Conservation (phyloP, 2,113 vertebrate species). For the Embiotoca jacksoni region DNA sequence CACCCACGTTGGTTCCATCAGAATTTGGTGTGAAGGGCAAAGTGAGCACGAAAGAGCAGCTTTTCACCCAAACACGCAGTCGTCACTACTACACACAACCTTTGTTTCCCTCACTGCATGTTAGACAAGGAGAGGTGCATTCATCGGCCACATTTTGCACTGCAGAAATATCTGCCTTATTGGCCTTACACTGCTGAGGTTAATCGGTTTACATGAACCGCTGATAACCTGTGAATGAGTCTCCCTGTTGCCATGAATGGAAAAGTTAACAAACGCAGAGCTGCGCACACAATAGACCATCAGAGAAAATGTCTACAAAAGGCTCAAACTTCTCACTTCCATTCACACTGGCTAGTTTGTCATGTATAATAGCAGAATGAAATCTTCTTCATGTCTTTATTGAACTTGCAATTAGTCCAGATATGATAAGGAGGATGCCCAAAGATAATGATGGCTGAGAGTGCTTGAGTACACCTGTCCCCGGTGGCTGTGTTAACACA, state of each 20-base stretch:
- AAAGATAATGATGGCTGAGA: background rate
- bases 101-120: slow-evolving; percentile 39
- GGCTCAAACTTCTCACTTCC: no score
- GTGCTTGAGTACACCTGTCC: background rate
- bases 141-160: slow-evolving; percentile 29
- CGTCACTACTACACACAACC: background rate
- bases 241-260: slow-evolving; percentile 10
- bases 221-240: slow-evolving; percentile 54
- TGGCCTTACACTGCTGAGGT: slow-evolving; percentile 34
- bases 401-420: background rate
- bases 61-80: slow-evolving; percentile 13
- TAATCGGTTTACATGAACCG: slow-evolving; percentile 67
- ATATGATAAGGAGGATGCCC: no score
- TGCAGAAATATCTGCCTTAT: slow-evolving; percentile 17
- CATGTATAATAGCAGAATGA: background rate
- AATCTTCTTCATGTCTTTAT: background rate
- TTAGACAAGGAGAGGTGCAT: slow-evolving; percentile 46
- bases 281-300: background rate
- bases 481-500: background rate
- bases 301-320: background rate
- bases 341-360: background rate
- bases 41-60: slow-evolving; percentile 30
- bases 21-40: slow-evolving; percentile 44
- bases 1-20: slow-evolving; percentile 22
- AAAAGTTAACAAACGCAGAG: slow-evolving; percentile 9